Evolutionary conservation across 2,888 invertebrate genomes (phyloP).

Genomic region (Lasioglossum villosulum): DNA sequence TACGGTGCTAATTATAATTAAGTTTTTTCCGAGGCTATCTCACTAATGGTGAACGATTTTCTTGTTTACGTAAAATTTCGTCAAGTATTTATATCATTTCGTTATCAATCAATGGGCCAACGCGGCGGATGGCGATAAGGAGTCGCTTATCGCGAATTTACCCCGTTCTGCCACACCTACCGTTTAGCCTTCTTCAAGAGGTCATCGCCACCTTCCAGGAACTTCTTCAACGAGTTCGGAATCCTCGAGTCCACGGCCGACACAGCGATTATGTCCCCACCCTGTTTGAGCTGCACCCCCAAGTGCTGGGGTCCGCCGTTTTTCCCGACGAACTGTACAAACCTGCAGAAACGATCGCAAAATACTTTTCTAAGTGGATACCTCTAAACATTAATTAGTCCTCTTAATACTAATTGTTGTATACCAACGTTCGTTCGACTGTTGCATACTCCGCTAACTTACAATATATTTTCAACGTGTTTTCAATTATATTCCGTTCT

Average conservation of each 20-base stretch:
- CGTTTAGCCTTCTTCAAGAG: conserved; percentile 86
- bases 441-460: too few species aligned
- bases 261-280: conserved; percentile 89
- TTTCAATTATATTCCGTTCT: too few species aligned
- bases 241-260: conserved; percentile 86
- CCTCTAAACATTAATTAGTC: background rate
- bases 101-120: background rate
- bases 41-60: background rate
- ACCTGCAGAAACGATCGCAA: conserved; percentile 83
- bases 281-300: conserved; percentile 88
- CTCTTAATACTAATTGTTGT: background rate
- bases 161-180: conserved; percentile 76
- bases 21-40: background rate
- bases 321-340: conserved; percentile 89
- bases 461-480: too few species aligned
- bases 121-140: conserved; percentile 25
- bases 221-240: conserved; percentile 86
- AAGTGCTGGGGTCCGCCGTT: conserved; percentile 87
- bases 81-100: background rate
- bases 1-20: background rate
- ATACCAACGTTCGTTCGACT: too few species aligned
- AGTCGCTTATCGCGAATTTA: background rate
- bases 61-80: background rate
- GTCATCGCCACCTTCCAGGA: conserved; percentile 85
- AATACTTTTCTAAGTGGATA: background rate